A percentile compares a stretch with the other conserved stretches of the same genome.
Evolutionary conservation across 2,888 invertebrate genomes (phyloP).

Genomic region (Brachyptera putata): DNA sequence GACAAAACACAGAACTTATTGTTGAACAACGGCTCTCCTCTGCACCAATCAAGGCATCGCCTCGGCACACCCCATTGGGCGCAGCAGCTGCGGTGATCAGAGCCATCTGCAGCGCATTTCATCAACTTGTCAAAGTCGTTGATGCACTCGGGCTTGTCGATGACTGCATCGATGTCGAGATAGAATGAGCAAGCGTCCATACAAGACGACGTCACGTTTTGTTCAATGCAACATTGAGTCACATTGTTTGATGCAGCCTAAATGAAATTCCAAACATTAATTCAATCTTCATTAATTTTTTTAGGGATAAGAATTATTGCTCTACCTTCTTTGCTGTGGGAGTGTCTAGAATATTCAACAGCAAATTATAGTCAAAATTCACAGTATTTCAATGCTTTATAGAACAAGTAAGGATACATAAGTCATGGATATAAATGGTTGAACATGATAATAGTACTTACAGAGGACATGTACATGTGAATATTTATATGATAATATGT

Average conservation of each 20-base stretch:
- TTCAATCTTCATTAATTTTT: too few species aligned
- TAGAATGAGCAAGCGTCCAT: slow-evolving; percentile 81
- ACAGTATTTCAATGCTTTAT: too few species aligned
- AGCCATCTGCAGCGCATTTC: slow-evolving; percentile 73
- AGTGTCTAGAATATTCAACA: too few species aligned
- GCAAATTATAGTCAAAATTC: too few species aligned
- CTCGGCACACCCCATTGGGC: slow-evolving; percentile 74
- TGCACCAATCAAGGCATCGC: slow-evolving; percentile 78
- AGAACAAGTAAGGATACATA: too few species aligned
- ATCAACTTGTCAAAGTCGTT: slow-evolving; percentile 80
- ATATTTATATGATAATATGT: too few species aligned
- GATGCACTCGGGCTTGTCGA: slow-evolving; percentile 75
- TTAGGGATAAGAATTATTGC: too few species aligned
- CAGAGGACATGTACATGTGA: too few species aligned
- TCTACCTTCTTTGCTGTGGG: too few species aligned
- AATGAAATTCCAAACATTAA: too few species aligned
- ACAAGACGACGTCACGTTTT: slow-evolving; percentile 73
- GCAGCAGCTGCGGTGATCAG: slow-evolving; percentile 81
- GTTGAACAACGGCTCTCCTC: slow-evolving; percentile 66
- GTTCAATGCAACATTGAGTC: slow-evolving; percentile 73
- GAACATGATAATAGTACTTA: too few species aligned
- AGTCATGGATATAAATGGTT: too few species aligned
- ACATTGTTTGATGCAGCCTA: slow-evolving; percentile 62
- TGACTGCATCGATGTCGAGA: slow-evolving; percentile 76
- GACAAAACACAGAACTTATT: slow-evolving; percentile 64